These are phyloP conservation scores for Adineta ricciae DNA, from an alignment of 2,888 invertebrate species.

Conservation along the genomic window DNA sequence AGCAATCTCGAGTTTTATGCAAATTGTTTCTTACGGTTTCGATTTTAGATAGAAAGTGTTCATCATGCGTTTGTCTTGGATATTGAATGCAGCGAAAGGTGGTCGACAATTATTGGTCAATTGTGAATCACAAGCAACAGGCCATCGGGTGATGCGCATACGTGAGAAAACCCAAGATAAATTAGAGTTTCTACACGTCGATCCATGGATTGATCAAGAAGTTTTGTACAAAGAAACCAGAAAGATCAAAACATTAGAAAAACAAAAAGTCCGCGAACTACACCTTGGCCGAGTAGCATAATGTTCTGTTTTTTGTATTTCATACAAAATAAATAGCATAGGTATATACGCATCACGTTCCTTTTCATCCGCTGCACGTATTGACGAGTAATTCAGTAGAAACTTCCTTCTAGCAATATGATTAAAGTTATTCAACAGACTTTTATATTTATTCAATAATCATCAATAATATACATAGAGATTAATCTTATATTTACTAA, in stretches of 20 bases:
- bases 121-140: conserved; percentile 29
- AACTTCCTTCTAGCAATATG: too few relatives aligned
- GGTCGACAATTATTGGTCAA: conserved; percentile 27
- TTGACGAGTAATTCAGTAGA: too few relatives aligned
- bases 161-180: conserved; percentile 31
- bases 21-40: too few relatives aligned
- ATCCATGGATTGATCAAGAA: conserved; percentile 32
- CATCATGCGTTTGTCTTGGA: neutral
- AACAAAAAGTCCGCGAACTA: neutral
- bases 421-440: too few relatives aligned
- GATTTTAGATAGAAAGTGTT: too few relatives aligned
- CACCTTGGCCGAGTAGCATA: neutral
- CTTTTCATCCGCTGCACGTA: too few relatives aligned
- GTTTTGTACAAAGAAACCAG: conserved; percentile 32
- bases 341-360: too few relatives aligned
- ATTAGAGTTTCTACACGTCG: conserved; percentile 29
- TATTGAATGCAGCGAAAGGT: conserved; percentile 12
- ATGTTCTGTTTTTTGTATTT: neutral
- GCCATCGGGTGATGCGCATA: conserved; percentile 25
- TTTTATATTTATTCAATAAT: too few relatives aligned
- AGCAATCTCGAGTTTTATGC: neutral
- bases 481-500: too few relatives aligned
- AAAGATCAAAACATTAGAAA: conserved; percentile 33
- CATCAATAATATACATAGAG: too few relatives aligned
- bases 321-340: too few relatives aligned